Conservation (phyloP, 2,888 invertebrate genomes). For the Neocrepidodera transversa region DNA sequence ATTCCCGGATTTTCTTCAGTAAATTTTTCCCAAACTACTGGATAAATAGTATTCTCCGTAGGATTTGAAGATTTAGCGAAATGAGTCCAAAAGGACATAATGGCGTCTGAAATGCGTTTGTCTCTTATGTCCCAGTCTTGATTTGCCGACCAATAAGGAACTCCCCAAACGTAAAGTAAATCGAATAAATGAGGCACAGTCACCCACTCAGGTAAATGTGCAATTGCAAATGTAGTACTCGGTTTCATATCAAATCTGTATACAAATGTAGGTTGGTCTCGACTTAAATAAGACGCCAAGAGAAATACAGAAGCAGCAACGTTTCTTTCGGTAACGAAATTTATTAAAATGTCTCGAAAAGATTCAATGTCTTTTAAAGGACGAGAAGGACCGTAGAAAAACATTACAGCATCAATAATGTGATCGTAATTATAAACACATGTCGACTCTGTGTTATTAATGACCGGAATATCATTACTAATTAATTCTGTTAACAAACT, state of each 20-base stretch:
- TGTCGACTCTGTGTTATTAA: constrained; percentile 63
- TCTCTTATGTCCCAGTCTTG: constrained; percentile 79
- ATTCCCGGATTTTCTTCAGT: constrained; percentile 72
- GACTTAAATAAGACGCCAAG: constrained; percentile 71
- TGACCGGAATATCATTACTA: constrained; percentile 66
- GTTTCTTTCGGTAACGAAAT: constrained; percentile 75
- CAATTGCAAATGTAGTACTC: constrained; percentile 68
- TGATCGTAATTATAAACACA: constrained; percentile 68
- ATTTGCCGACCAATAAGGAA: constrained; percentile 74
- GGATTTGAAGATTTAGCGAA: constrained; percentile 79
- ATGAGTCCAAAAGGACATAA: constrained; percentile 83
- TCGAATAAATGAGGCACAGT: constrained; percentile 84
- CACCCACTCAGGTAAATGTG: constrained; percentile 78
- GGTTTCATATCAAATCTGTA: constrained; percentile 82
- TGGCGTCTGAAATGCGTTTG: constrained; percentile 78
- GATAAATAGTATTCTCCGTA: constrained; percentile 71
- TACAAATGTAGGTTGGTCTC: constrained; percentile 67
- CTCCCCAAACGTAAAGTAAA: constrained; percentile 81
- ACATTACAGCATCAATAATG: constrained; percentile 75
- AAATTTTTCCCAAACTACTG: constrained; percentile 77
- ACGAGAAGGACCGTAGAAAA: constrained; percentile 77
- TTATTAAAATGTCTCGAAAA: constrained; percentile 71
- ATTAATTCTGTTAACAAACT: constrained; percentile 70
- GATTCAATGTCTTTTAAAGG: constrained; percentile 68
- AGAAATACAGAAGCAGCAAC: constrained; percentile 76